phyloP scores from a whole-genome alignment of 1,140 invertebrate species.

The Brachionus sp. region DNA sequence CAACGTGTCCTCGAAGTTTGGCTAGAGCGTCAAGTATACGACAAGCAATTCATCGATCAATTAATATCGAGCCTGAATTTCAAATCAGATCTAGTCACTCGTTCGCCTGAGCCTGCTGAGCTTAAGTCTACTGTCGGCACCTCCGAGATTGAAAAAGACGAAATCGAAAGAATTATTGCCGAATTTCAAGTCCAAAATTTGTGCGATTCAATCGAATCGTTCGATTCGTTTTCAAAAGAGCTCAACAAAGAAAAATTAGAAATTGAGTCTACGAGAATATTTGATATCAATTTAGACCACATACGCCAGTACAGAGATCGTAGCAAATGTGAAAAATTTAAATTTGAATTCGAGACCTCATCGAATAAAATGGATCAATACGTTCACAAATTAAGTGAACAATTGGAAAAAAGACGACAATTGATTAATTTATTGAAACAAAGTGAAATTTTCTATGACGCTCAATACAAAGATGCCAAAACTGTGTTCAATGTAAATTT shows the following conservation, averaged over 20 bases:
- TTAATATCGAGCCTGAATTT: background rate
- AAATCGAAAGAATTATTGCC: constrained; percentile 21
- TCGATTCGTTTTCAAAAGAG: background rate
- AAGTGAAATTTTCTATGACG: constrained; percentile 79
- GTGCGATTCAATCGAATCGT: constrained; percentile 2
- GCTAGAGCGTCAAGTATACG: constrained; percentile 82
- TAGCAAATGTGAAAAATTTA: constrained; percentile 77
- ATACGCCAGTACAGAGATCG: constrained; percentile 65
- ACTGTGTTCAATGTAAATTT: constrained; percentile 70
- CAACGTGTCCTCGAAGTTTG: constrained; percentile 86
- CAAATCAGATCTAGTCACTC: background rate
- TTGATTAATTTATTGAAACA: constrained; percentile 73
- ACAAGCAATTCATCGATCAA: constrained; percentile 70
- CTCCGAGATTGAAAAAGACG: background rate
- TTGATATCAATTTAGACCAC: constrained; percentile 25
- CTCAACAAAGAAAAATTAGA: background rate
- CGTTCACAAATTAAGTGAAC: constrained; percentile 72
- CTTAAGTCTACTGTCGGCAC: background rate
- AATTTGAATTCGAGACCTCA: constrained; percentile 77
- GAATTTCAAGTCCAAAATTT: constrained; percentile 33
- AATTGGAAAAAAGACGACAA: constrained; percentile 73
- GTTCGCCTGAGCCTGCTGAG: background rate
- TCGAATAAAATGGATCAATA: constrained; percentile 73
- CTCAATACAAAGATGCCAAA: constrained; percentile 82
- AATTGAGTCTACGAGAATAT: background rate